Percentiles rank a stretch among this genome's conserved stretches.
Evolutionary conservation across 2,113 vertebrate species (phyloP).

Genomic region (Hyperoodon ampullatus): DNA sequence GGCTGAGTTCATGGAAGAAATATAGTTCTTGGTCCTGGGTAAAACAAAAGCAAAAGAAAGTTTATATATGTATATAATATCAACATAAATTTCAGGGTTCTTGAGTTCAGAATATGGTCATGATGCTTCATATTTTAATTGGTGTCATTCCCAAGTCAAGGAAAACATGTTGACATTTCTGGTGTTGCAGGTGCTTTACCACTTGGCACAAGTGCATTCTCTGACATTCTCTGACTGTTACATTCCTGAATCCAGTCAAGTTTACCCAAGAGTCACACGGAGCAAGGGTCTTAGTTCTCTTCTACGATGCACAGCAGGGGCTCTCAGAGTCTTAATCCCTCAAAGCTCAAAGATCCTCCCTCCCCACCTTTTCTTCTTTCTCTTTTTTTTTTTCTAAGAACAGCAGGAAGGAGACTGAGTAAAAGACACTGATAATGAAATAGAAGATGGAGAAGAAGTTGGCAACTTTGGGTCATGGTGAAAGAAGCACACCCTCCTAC

Average conservation of each 20-base stretch:
- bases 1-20: conserved; percentile 99
- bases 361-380: background rate
- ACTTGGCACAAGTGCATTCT: background rate
- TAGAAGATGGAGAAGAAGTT: background rate
- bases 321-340: background rate
- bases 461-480: background rate
- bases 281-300: background rate
- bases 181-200: background rate
- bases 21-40: conserved; percentile 97
- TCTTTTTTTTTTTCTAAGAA: background rate
- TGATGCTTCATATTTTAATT: background rate
- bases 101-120: background rate
- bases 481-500: background rate
- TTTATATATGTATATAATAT: background rate
- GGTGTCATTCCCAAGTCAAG: background rate
- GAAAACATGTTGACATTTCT: background rate
- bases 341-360: background rate
- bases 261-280: background rate
- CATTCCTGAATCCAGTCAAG: background rate
- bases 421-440: background rate
- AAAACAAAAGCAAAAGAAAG: conserved; percentile 14
- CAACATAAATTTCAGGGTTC: background rate
- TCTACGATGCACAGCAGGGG: background rate
- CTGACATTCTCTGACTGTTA: background rate
- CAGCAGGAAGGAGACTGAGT: background rate